These are phyloP conservation scores for Maconellicoccus hirsutus DNA, from an alignment of 1,140 invertebrate genomes.

Conservation along the genomic window DNA sequence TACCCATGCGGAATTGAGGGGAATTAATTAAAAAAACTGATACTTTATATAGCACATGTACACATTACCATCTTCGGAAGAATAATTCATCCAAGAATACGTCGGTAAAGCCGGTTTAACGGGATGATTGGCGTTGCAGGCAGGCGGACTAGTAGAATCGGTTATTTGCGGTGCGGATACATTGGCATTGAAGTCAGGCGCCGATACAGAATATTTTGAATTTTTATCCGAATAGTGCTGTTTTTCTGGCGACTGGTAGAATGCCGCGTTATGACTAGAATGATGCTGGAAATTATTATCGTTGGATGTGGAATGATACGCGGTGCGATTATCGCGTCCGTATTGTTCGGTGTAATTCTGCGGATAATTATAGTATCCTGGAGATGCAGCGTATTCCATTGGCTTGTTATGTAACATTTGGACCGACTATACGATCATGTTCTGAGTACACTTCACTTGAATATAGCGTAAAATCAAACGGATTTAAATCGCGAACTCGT, in stretches of 20 bases:
- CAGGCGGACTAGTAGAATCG: neutral
- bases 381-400: neutral
- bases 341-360: neutral
- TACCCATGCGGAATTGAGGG: too few relatives aligned
- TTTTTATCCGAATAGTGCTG: neutral
- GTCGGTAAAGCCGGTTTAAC: constrained; percentile 6
- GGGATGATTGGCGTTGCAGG: neutral
- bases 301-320: neutral
- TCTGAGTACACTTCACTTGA: neutral
- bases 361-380: neutral
- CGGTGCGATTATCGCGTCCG: neutral
- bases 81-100: constrained; percentile 12
- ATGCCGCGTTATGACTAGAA: neutral
- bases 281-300: neutral
- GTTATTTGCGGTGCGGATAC: neutral
- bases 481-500: neutral
- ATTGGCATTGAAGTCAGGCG: neutral
- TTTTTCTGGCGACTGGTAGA: neutral
- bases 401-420: neutral
- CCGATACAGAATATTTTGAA: neutral
- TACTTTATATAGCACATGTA: too few relatives aligned
- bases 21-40: too few relatives aligned
- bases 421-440: neutral
- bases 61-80: constrained; percentile 10
- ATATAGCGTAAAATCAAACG: neutral